A percentile compares a stretch with the other conserved stretches of the same genome.
Conservation (phyloP, 1,140 invertebrate species). For the Euglossa dilemma region DNA sequence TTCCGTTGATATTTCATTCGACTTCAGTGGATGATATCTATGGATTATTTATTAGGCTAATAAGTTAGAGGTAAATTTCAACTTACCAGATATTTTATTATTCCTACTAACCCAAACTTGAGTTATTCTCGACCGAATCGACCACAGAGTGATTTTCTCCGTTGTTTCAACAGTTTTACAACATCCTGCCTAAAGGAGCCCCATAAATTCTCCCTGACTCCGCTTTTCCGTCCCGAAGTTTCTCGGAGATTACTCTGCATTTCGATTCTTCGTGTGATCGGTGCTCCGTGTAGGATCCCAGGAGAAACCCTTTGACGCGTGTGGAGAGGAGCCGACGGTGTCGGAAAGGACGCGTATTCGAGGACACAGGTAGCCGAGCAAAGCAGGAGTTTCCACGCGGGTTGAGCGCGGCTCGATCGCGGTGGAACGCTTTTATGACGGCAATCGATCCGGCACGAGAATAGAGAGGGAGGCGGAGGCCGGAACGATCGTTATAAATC, state of each 20-base stretch:
- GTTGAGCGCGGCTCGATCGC: slow-evolving; percentile 23
- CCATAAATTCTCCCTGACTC: too few relatives aligned
- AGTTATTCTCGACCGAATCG: too few relatives aligned
- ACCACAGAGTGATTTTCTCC: too few relatives aligned
- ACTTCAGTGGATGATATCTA: too few relatives aligned
- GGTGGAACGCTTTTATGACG: slow-evolving; percentile 30
- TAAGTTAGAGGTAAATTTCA: too few relatives aligned
- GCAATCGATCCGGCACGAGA: slow-evolving; percentile 38
- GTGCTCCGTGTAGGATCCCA: neutral
- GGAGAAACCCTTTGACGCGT: neutral
- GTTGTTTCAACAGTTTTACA: too few relatives aligned
- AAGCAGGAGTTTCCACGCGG: neutral
- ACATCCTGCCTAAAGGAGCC: too few relatives aligned
- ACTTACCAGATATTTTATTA: too few relatives aligned
- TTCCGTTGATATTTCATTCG: too few relatives aligned
- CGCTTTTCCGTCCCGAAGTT: too few relatives aligned
- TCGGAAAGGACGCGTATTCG: neutral
- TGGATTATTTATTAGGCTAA: too few relatives aligned
- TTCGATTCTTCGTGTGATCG: neutral
- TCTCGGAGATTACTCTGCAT: neutral
- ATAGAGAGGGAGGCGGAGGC: slow-evolving; percentile 25
- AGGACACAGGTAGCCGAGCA: neutral
- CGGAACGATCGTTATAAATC: slow-evolving; percentile 55
- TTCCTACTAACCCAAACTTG: too few relatives aligned
- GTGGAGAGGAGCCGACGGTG: neutral